Conservation (phyloP, 2,113 vertebrate genomes). For the Desmodus rotundus region DNA sequence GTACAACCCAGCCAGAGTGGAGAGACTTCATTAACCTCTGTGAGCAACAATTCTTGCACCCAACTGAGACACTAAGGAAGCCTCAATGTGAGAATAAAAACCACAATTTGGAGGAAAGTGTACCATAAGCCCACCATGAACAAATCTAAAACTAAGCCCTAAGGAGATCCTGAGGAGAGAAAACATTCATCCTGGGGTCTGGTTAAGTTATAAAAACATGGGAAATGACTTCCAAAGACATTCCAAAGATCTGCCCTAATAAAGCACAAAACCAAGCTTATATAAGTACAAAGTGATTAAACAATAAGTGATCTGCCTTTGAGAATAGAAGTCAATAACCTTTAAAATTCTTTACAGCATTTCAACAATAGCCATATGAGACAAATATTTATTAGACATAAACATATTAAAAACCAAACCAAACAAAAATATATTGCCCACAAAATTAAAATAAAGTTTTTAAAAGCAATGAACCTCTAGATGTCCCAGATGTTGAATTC, state of each 20-base stretch:
- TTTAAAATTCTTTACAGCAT: background rate
- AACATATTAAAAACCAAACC: background rate
- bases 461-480: background rate
- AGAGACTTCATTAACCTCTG: background rate
- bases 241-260: background rate
- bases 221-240: background rate
- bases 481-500: background rate
- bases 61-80: background rate
- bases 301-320: background rate
- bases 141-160: background rate
- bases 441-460: background rate
- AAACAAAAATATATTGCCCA: background rate
- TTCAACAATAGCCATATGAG: background rate
- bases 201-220: background rate
- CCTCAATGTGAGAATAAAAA: background rate
- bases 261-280: background rate
- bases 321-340: background rate
- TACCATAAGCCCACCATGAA: background rate
- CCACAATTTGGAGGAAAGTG: background rate
- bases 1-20: background rate
- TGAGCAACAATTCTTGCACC: background rate
- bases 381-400: background rate
- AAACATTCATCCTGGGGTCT: background rate
- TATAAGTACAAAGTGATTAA: background rate
- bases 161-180: background rate